Conservation (phyloP, 2,888 invertebrate genomes). For the Pelosia muscerda region DNA sequence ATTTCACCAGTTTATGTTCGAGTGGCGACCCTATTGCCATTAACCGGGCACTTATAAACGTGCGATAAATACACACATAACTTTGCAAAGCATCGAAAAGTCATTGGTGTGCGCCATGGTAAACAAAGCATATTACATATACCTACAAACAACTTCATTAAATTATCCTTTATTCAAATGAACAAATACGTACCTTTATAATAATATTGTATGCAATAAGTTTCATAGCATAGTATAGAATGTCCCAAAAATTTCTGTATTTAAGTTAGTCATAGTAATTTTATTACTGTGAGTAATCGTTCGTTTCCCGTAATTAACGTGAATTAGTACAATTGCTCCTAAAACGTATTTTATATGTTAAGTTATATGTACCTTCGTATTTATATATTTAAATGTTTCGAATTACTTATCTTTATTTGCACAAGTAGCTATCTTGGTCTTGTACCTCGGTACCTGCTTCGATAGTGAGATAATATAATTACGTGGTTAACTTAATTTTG, state of each 20-base stretch:
- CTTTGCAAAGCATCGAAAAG: too few relatives aligned
- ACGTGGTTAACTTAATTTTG: too few relatives aligned
- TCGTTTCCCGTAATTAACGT: conserved; percentile 47
- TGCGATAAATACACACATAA: too few relatives aligned
- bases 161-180: background rate
- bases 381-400: conserved; percentile 11
- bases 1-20: too few relatives aligned
- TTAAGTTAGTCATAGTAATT: conserved; percentile 35
- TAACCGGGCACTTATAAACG: too few relatives aligned
- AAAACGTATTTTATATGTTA: conserved; percentile 38
- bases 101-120: too few relatives aligned
- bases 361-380: conserved; percentile 16
- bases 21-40: too few relatives aligned
- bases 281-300: conserved; percentile 40
- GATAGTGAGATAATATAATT: background rate
- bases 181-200: too few relatives aligned
- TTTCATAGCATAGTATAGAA: background rate
- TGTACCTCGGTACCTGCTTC: background rate
- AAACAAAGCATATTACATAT: too few relatives aligned
- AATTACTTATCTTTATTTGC: conserved; percentile 17
- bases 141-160: too few relatives aligned
- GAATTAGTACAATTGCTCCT: conserved; percentile 32
- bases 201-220: background rate
- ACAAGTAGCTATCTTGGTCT: background rate
- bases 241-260: conserved; percentile 24